A percentile compares a stretch with the other conserved stretches of the same genome.
Conservation (phyloP, 2,888 invertebrate genomes). For the Kryphioiulus occultus region DNA sequence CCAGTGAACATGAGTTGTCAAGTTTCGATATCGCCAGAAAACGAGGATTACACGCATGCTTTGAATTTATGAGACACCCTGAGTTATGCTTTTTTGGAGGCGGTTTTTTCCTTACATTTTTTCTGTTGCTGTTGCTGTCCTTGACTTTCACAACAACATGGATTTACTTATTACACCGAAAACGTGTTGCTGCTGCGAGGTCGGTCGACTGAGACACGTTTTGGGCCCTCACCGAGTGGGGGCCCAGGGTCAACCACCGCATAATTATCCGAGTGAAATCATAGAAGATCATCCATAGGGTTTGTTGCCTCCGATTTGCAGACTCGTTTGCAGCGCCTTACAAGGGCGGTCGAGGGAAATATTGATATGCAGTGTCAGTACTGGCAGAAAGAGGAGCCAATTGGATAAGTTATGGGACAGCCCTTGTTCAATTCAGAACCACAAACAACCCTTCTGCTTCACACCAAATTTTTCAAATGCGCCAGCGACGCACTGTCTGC, state of each 20-base stretch:
- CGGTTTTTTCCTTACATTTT: neutral
- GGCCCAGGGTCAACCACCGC: slow-evolving; percentile 23
- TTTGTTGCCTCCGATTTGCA: slow-evolving; percentile 22
- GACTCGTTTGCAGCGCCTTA: neutral
- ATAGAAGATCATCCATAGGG: slow-evolving; percentile 1
- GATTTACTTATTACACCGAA: neutral
- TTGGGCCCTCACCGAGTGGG: neutral
- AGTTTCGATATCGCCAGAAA: neutral
- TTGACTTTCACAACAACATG: slow-evolving; percentile 17
- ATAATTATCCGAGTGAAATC: slow-evolving; percentile 16
- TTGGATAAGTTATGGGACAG: neutral
- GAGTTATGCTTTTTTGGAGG: neutral
- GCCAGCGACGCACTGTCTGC: neutral
- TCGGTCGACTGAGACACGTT: slow-evolving; percentile 23
- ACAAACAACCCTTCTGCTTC: neutral
- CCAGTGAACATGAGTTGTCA: neutral
- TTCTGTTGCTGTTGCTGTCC: neutral
- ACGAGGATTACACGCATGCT: neutral
- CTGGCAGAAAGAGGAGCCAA: neutral
- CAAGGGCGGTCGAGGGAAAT: neutral
- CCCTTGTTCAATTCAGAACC: neutral
- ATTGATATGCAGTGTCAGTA: neutral
- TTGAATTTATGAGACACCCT: neutral
- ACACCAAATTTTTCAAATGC: neutral
- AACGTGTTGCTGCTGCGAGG: neutral